A percentile compares a stretch with the other conserved stretches of the same genome.
These are phyloP conservation scores for Allochrocebus solatus DNA, from an alignment of 2,797 vertebrate genomes.

Conservation along the genomic window DNA sequence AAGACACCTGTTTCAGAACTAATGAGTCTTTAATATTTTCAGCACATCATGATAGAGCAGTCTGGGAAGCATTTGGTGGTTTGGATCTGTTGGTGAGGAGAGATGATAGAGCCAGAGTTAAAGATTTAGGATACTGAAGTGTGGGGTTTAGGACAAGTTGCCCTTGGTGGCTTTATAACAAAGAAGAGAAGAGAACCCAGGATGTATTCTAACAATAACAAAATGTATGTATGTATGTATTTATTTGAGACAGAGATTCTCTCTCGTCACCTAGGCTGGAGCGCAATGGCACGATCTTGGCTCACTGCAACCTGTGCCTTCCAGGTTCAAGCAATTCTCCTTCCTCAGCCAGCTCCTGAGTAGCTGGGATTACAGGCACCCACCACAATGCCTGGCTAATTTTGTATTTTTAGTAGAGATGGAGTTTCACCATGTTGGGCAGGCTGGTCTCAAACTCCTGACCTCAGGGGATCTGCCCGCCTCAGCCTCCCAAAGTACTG, in stretches of 20 bases:
- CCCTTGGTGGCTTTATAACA: not conserved
- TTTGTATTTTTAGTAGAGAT: not conserved
- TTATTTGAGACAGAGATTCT: not conserved
- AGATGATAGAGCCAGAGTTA: not conserved
- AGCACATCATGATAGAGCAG: not conserved
- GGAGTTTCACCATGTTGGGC: not conserved
- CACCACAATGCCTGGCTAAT: not conserved
- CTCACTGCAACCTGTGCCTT: not conserved
- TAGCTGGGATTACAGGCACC: not conserved
- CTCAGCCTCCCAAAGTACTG: not conserved
- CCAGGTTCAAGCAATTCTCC: not conserved
- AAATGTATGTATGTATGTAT: not conserved
- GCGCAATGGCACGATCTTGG: not conserved
- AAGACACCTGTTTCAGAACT: not conserved
- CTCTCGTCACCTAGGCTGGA: not conserved
- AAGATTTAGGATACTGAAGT: not conserved
- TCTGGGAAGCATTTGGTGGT: not conserved
- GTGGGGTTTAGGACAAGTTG: not conserved
- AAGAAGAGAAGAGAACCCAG: not conserved
- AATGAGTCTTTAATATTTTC: not conserved
- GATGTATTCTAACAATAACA: not conserved
- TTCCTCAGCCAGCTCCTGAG: not conserved
- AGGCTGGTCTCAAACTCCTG: not conserved
- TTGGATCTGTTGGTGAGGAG: not conserved
- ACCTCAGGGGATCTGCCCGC: not conserved